Evolutionary conservation across 1,140 invertebrate genomes (phyloP), one percentile per base, ranked within the genome.

Genomic region (Musca domestica): DNA sequence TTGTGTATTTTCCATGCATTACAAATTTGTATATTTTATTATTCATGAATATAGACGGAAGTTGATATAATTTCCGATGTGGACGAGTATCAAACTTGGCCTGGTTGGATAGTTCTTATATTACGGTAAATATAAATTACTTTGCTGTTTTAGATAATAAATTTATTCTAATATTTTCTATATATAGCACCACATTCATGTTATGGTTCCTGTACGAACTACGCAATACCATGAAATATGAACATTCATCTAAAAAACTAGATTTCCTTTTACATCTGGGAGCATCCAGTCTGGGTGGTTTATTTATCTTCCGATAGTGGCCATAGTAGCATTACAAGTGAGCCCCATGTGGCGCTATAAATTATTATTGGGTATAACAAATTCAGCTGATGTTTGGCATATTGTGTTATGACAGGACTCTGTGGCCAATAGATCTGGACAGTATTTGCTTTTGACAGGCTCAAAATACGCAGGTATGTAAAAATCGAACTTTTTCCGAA

Each of bases 281-380:
- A 54, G 96, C 96, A 46, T 97, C 95, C 22, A 96, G 95, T 72
- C 85, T 98, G 46, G 96, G 17, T 99, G 97, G 97, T 98, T 98
- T 76, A 95, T 98, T 71, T 98, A 98, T 83, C 86, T 98, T 70
- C 95, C 96, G 9, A 91, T 98, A 48, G 90, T 98, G 71, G 95
- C 95, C 52, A 87, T 98, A 56, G 93, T 99, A 72, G 93, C 95
- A 30, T 85, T 96, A 66, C 94, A 96, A 84, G 90, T 98, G 51
- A 96, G 95, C 69, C 90, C 95, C 52, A 83, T 98, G 69, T 99
- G 95, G 95, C 89, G 95, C 82, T 95, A 93, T 83, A 98, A 98
- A 84, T 88, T 98, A 74, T 84, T 98, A 68, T 86, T 97, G 73
- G 95, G 94, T 76, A 96, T 98, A 72, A 95, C 93, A 41, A 95